Evolutionary conservation across 2,797 vertebrate species (phyloP).

Genomic region (Chromis chromis): DNA sequence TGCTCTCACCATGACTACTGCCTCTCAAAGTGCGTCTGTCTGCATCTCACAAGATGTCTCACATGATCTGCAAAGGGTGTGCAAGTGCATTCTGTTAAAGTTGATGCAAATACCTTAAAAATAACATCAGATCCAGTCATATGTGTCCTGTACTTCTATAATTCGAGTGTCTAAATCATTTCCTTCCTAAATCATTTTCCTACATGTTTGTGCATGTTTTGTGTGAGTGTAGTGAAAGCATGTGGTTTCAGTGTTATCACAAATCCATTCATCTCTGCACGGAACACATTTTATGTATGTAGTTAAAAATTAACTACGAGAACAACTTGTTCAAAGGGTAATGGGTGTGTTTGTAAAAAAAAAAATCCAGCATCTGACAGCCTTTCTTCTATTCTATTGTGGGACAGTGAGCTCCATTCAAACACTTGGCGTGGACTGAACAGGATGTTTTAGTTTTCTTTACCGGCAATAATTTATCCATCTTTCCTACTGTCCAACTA

Average conservation of each 20-base stretch:
- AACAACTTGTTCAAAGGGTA: constrained; percentile 55
- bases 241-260: constrained; percentile 18
- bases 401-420: constrained; percentile 25
- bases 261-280: constrained; percentile 31
- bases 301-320: constrained; percentile 66
- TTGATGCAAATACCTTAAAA: too few relatives aligned
- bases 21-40: constrained; percentile 24
- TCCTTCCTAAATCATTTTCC: too few relatives aligned
- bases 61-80: background rate
- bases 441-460: constrained; percentile 14
- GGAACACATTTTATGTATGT: constrained; percentile 30
- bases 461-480: background rate
- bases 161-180: background rate
- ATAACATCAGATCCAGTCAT: too few relatives aligned
- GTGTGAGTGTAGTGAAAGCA: background rate
- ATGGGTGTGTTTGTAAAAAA: constrained; percentile 50
- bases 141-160: too few relatives aligned
- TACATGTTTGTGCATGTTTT: background rate
- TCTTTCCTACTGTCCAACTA: background rate
- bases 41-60: constrained; percentile 21
- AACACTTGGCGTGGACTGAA: constrained; percentile 9
- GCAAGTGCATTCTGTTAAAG: background rate
- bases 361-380: background rate
- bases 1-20: constrained; percentile 26
- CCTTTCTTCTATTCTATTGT: constrained; percentile 15